phyloP scores from a whole-genome alignment of 2,113 vertebrate genomes.

The Cyprinodon brontotheroides region DNA sequence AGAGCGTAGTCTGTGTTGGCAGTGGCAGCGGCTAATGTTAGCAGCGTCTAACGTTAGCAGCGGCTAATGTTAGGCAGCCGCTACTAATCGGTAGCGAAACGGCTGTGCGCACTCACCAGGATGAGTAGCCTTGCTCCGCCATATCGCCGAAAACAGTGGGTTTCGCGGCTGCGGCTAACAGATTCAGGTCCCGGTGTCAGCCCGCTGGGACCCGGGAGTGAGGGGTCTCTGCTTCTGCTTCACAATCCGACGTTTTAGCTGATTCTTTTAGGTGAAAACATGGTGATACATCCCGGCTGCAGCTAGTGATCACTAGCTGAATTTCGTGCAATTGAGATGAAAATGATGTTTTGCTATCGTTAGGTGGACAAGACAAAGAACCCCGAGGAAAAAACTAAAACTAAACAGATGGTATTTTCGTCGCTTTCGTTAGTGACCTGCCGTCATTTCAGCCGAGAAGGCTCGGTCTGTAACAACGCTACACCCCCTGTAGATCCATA shows the following conservation, averaged over 20 bases:
- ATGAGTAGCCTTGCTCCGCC: constrained; percentile 86
- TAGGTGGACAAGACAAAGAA: constrained; percentile 80
- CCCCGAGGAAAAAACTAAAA: constrained; percentile 58
- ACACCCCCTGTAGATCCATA: constrained; percentile 79
- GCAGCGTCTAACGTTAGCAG: constrained; percentile 31
- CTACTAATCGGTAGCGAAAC: constrained; percentile 43
- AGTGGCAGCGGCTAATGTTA: constrained; percentile 29
- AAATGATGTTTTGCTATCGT: constrained; percentile 74
- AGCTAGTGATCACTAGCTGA: constrained; percentile 76
- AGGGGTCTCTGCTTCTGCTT: constrained; percentile 58
- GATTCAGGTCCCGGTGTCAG: constrained; percentile 72
- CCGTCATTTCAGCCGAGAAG: constrained; percentile 63
- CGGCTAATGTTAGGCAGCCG: constrained; percentile 35
- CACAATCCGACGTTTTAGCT: constrained; percentile 65
- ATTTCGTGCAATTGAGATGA: constrained; percentile 65
- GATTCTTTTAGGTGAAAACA: constrained; percentile 75
- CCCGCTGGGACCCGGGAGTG: constrained; percentile 61
- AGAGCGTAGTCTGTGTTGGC: constrained; percentile 9
- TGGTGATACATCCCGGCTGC: constrained; percentile 71
- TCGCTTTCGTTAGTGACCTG: constrained; percentile 63
- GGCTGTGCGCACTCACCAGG: constrained; percentile 81
- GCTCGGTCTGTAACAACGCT: constrained; percentile 67
- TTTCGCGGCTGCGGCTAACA: constrained; percentile 68
- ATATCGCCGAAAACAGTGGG: constrained; percentile 80
- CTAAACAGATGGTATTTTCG: constrained; percentile 59